A percentile compares a stretch with the other conserved stretches of the same genome.
Conservation (phyloP, 2,113 vertebrate species). For the Gasterosteus aculeatus region DNA sequence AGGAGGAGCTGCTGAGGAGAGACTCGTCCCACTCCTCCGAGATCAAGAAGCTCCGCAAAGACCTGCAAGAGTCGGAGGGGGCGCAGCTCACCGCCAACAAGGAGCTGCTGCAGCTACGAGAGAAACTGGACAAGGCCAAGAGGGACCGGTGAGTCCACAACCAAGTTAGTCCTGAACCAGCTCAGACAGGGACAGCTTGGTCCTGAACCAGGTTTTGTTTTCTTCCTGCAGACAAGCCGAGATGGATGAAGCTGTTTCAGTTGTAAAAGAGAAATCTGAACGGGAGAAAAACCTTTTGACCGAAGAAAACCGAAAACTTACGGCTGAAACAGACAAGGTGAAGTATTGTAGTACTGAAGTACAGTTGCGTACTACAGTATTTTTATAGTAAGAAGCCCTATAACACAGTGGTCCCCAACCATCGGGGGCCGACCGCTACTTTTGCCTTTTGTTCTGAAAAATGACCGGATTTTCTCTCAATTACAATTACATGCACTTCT, state of each 20-base stretch:
- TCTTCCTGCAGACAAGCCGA: conserved; percentile 84
- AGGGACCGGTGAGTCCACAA: conserved; percentile 84
- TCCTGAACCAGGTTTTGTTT: neutral
- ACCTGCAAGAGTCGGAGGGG: conserved; percentile 92
- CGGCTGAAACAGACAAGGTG: conserved; percentile 90
- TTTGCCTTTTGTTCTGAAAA: no score
- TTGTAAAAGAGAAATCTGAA: conserved; percentile 88
- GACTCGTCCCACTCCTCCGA: conserved; percentile 90
- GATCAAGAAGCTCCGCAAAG: conserved; percentile 90
- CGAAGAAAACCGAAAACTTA: conserved; percentile 92
- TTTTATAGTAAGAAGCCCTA: no score
- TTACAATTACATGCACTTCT: no score
- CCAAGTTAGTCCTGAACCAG: neutral
- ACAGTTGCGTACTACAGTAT: no score
- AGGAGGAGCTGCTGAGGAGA: conserved; percentile 91
- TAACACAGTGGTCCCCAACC: no score
- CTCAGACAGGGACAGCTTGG: conserved; percentile 84
- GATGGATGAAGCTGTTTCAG: conserved; percentile 87
- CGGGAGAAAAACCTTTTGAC: conserved; percentile 87
- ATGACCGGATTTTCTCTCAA: no score
- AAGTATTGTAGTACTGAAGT: neutral
- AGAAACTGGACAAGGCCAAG: conserved; percentile 91
- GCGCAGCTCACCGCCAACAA: conserved; percentile 90
- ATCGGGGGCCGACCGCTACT: no score
- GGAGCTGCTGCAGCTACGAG: conserved; percentile 88